Percentiles rank a stretch among this genome's conserved stretches.
phyloP scores from a whole-genome alignment of 2,888 invertebrate species.

The Drosophila lutescens region DNA sequence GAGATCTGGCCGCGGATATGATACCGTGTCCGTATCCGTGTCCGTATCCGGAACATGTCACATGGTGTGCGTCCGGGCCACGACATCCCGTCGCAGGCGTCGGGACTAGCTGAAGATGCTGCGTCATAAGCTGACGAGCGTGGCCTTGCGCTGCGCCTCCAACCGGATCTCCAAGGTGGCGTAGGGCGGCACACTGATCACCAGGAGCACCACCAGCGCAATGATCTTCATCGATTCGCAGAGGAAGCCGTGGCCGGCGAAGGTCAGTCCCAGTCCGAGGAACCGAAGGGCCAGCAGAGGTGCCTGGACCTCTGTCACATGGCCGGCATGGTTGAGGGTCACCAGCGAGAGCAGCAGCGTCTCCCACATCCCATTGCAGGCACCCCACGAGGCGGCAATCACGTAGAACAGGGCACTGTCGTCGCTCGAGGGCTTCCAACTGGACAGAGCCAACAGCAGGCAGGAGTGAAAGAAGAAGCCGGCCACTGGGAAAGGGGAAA shows the following conservation, averaged over 20 bases:
- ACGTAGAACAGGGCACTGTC: conserved; percentile 93
- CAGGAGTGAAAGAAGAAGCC: conserved; percentile 93
- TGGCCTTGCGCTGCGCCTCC: conserved; percentile 83
- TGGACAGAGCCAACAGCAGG: conserved; percentile 89
- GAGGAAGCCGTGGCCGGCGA: conserved; percentile 87
- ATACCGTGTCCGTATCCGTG: background rate
- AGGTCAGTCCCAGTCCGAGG: conserved; percentile 87
- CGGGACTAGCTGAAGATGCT: conserved; percentile 83
- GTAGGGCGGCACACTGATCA: conserved; percentile 83
- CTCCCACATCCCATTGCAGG: conserved; percentile 94
- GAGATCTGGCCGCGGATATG: conserved; percentile 18
- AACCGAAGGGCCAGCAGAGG: conserved; percentile 87
- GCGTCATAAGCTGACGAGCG: conserved; percentile 83
- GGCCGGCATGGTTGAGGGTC: conserved; percentile 83
- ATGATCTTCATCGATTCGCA: conserved; percentile 85
- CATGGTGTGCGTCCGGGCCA: conserved; percentile 82
- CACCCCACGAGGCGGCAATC: conserved; percentile 94
- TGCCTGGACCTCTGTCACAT: conserved; percentile 84
- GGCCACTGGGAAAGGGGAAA: conserved; percentile 86
- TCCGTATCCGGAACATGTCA: conserved; percentile 48
- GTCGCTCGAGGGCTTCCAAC: conserved; percentile 92
- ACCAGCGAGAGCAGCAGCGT: conserved; percentile 86
- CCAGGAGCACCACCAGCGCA: conserved; percentile 82
- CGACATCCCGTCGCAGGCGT: conserved; percentile 68
- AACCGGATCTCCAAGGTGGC: conserved; percentile 83